Conservation (phyloP, 2,113 vertebrate genomes). For the Tauraco erythrolophus region DNA sequence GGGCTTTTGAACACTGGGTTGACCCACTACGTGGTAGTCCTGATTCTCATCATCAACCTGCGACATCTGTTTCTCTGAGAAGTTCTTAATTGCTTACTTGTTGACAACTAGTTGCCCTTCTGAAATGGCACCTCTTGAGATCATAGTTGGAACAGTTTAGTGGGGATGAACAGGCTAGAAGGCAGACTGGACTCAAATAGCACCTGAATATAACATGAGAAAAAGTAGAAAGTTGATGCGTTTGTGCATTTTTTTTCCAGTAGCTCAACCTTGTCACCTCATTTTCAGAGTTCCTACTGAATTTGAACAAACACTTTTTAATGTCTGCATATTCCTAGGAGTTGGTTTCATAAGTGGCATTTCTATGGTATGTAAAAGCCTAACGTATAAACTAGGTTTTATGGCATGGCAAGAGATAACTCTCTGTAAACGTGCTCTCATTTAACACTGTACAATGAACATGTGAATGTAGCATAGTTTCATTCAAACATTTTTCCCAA, state of each 20-base stretch:
- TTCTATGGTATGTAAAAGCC: not conserved
- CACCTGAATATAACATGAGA: slow-evolving; percentile 29
- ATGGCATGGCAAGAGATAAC: not conserved
- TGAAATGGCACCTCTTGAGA: not conserved
- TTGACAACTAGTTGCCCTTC: not conserved
- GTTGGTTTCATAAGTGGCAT: not conserved
- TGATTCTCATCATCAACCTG: not conserved
- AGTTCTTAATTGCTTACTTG: not conserved
- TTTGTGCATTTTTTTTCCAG: not conserved
- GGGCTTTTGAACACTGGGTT: not conserved
- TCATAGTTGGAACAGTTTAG: not conserved
- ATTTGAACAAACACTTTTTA: not conserved
- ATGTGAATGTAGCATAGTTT: not conserved
- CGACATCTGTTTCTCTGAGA: not conserved
- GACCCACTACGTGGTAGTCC: not conserved
- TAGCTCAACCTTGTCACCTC: not conserved
- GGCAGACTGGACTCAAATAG: not conserved
- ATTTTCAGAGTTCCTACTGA: not conserved
- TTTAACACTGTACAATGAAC: not conserved
- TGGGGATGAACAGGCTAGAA: not conserved
- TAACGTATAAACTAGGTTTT: not conserved
- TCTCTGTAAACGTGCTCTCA: too few relatives aligned
- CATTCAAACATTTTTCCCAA: not conserved
- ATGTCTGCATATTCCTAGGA: not conserved
- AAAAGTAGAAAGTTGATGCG: not conserved